Evolutionary conservation across 1,140 invertebrate genomes (phyloP).

Genomic region (Homarus americanus): DNA sequence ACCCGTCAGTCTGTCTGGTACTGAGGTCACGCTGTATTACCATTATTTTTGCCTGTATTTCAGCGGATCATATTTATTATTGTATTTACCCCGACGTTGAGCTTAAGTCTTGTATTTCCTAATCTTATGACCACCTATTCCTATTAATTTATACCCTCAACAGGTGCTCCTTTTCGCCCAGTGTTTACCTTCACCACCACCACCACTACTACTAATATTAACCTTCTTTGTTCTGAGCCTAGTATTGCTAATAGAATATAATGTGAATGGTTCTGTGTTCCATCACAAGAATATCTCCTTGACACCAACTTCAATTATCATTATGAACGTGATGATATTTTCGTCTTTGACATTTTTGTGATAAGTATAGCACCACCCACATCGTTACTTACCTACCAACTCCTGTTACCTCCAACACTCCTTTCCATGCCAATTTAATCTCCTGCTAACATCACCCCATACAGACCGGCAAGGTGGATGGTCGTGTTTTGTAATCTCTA

Average conservation of each 20-base stretch:
- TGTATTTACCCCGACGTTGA: too few relatives aligned
- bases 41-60: too few relatives aligned
- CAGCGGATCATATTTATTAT: too few relatives aligned
- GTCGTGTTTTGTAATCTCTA: constrained; percentile 82
- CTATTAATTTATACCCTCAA: background rate
- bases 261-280: background rate
- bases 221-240: background rate
- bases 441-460: constrained; percentile 28
- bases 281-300: background rate
- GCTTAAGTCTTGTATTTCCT: too few relatives aligned
- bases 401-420: background rate
- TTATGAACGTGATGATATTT: background rate
- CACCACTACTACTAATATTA: background rate
- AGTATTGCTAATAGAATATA: background rate
- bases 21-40: too few relatives aligned
- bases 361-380: background rate
- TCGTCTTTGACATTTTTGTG: background rate
- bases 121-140: background rate
- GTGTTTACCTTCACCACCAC: background rate
- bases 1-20: too few relatives aligned
- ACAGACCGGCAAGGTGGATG: constrained; percentile 80
- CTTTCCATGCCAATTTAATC: background rate
- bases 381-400: background rate
- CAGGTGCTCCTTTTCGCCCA: background rate
- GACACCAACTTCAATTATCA: background rate